Percentiles rank a stretch among this genome's conserved stretches.
Conservation (phyloP, 2,113 vertebrate genomes). For the Gobius niger region DNA sequence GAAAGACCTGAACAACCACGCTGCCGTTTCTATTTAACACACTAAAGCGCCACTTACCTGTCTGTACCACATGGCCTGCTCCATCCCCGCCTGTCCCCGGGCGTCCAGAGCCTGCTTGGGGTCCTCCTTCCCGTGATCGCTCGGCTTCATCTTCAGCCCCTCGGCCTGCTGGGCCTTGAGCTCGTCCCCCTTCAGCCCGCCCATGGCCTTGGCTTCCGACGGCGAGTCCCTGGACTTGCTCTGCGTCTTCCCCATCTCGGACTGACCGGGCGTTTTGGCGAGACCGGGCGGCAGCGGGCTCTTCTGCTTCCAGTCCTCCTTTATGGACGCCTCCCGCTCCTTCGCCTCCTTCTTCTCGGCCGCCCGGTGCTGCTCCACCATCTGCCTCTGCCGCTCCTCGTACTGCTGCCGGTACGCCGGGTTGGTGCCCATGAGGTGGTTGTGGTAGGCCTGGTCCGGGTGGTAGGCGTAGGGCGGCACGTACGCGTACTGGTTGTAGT, state of each 20-base stretch:
- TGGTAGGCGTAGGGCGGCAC: slow-evolving; percentile 93
- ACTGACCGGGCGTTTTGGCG: slow-evolving; percentile 90
- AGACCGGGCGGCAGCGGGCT: slow-evolving; percentile 86
- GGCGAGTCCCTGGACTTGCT: slow-evolving; percentile 87
- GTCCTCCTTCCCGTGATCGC: slow-evolving; percentile 93
- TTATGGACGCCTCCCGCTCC: slow-evolving; percentile 85
- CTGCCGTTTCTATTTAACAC: no score
- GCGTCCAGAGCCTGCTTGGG: slow-evolving; percentile 84
- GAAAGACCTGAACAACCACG: no score
- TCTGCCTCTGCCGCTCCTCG: slow-evolving; percentile 90
- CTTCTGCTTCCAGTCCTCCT: slow-evolving; percentile 98
- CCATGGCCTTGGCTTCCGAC: slow-evolving; percentile 87
- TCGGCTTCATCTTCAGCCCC: slow-evolving; percentile 92
- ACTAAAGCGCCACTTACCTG: slow-evolving; percentile 81
- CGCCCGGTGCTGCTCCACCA: slow-evolving; percentile 85
- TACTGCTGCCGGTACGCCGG: slow-evolving; percentile 92
- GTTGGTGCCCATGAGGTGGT: slow-evolving; percentile 92
- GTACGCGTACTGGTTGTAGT: slow-evolving; percentile 97
- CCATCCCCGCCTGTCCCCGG: slow-evolving; percentile 85
- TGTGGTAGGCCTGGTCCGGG: slow-evolving; percentile 90
- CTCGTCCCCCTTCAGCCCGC: slow-evolving; percentile 91
- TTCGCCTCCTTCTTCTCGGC: slow-evolving; percentile 93
- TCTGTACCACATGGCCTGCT: slow-evolving; percentile 96
- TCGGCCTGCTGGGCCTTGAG: slow-evolving; percentile 86
- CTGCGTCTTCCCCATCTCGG: slow-evolving; percentile 84